Conservation (phyloP, 2,113 vertebrate species). For the Saccopteryx bilineata region DNA sequence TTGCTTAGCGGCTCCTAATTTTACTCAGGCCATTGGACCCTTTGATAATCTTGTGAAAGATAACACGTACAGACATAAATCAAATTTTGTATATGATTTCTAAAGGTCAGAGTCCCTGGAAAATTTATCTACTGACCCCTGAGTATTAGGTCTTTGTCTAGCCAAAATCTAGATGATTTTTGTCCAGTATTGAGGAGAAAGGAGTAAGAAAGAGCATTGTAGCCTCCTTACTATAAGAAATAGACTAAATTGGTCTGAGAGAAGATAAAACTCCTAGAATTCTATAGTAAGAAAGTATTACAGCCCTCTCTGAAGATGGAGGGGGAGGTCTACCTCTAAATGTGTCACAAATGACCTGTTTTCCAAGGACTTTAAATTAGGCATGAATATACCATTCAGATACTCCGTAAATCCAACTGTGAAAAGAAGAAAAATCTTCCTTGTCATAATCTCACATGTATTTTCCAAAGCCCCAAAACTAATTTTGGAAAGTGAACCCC, state of each 20-base stretch:
- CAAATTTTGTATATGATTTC: conserved; percentile 2
- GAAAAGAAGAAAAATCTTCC: not conserved
- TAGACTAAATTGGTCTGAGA: not conserved
- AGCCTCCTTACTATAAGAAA: not conserved
- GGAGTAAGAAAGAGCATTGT: not conserved
- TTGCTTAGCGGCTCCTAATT: not conserved
- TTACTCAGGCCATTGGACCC: not conserved
- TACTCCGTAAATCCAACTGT: not conserved
- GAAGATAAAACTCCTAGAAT: not conserved
- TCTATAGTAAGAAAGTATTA: not conserved
- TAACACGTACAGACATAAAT: not conserved
- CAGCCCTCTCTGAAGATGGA: not conserved
- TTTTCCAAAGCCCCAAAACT: not conserved
- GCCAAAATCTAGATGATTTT: not conserved
- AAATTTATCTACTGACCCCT: not conserved
- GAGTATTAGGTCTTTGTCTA: not conserved
- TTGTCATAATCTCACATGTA: not conserved
- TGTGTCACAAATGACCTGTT: not conserved
- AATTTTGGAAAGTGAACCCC: not conserved
- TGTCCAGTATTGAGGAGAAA: not conserved
- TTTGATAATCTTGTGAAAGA: not conserved
- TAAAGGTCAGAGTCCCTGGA: not conserved
- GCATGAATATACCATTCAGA: not conserved
- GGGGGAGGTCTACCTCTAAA: not conserved
- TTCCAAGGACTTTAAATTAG: not conserved